Percentiles rank a stretch among this genome's conserved stretches.
Conservation (phyloP, 2,888 invertebrate species). For the Hylaea fasciaria region DNA sequence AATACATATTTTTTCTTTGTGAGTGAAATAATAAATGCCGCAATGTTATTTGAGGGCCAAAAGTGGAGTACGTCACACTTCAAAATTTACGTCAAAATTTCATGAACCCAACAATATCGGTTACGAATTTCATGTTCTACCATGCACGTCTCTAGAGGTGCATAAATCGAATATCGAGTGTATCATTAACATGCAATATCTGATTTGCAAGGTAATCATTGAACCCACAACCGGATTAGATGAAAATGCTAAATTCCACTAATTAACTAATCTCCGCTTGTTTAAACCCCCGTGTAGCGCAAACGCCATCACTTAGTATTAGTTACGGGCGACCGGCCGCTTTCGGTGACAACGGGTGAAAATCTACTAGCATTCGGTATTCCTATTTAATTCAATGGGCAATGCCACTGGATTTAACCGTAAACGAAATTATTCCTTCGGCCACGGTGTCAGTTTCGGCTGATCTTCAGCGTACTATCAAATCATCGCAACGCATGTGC, state of each 20-base stretch:
- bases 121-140: too few relatives aligned
- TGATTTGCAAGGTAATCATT: constrained; percentile 1
- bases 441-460: not conserved
- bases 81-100: too few relatives aligned
- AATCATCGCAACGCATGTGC: too few relatives aligned
- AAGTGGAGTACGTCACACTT: too few relatives aligned
- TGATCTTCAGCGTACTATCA: too few relatives aligned
- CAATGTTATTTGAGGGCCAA: too few relatives aligned
- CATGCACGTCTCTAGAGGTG: too few relatives aligned
- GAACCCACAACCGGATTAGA: constrained; percentile 15
- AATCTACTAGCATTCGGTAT: constrained; percentile 1
- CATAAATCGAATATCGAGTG: not conserved
- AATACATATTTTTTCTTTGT: too few relatives aligned
- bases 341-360: constrained; percentile 19
- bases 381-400: not conserved
- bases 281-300: constrained; percentile 33
- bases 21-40: too few relatives aligned
- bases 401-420: not conserved
- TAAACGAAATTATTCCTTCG: not conserved
- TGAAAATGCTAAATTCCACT: constrained; percentile 27
- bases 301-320: constrained; percentile 48
- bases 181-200: not conserved
- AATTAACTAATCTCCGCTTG: constrained; percentile 33
- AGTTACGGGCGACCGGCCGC: constrained; percentile 21
- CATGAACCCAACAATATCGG: too few relatives aligned